Conservation (phyloP, 2,797 vertebrate species). For the Paramormyrops hopkinsi region DNA sequence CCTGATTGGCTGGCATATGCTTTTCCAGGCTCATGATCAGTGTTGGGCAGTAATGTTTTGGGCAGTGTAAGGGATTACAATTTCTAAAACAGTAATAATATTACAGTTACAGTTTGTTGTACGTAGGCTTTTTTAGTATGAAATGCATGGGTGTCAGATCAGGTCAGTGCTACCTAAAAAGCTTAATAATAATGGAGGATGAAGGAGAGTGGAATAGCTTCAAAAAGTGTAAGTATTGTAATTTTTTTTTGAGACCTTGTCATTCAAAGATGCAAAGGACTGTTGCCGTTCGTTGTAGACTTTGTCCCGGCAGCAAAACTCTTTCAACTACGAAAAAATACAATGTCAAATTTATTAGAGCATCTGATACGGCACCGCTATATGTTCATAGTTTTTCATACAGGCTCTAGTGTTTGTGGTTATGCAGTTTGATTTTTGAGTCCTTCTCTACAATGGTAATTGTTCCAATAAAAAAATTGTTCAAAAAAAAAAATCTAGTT, state of each 20-base stretch:
- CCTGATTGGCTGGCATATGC: neutral
- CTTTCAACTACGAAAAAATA: neutral
- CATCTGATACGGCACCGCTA: neutral
- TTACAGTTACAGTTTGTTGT: neutral
- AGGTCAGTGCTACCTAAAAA: neutral
- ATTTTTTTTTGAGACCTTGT: neutral
- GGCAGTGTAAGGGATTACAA: neutral
- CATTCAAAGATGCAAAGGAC: neutral
- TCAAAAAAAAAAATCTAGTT: too few relatives aligned
- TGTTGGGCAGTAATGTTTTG: neutral
- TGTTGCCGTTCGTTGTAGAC: neutral
- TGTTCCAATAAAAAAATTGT: too few relatives aligned
- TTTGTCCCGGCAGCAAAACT: neutral
- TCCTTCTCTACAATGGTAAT: too few relatives aligned
- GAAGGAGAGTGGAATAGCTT: too few relatives aligned
- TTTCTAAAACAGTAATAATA: neutral
- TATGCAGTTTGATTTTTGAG: too few relatives aligned
- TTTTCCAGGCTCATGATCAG: neutral
- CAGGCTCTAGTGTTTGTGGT: too few relatives aligned
- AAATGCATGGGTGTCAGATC: neutral
- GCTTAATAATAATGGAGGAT: neutral
- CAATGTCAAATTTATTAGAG: neutral
- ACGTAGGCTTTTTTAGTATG: neutral
- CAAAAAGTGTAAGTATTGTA: too few relatives aligned
- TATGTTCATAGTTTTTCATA: neutral